These are phyloP conservation scores for Steatocranus sp. DNA, from an alignment of 2,797 vertebrate genomes.

Conservation along the genomic window DNA sequence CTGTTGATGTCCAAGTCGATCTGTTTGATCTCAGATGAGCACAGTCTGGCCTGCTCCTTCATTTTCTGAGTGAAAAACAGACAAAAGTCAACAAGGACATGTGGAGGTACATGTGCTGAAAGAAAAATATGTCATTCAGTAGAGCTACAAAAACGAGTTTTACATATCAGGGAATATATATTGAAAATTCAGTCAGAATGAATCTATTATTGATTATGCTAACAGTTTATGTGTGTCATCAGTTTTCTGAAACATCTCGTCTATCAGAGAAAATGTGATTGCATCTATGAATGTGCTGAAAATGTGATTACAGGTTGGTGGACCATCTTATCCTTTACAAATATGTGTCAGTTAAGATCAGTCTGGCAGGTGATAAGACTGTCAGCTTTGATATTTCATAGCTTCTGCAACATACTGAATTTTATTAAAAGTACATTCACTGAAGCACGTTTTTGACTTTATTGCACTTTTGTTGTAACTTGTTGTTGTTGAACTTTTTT, in stretches of 20 bases:
- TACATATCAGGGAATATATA: neutral
- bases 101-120: neutral
- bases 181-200: neutral
- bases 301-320: neutral
- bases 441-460: neutral
- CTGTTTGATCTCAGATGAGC: constrained; percentile 87
- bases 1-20: constrained; percentile 92
- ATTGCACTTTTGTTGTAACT: neutral
- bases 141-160: neutral
- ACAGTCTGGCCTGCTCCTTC: constrained; percentile 83
- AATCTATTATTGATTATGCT: neutral
- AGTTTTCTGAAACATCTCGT: neutral
- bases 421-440: neutral
- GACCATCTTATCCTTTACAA: neutral
- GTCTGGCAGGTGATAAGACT: neutral
- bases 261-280: neutral
- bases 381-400: neutral
- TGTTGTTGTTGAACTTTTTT: neutral
- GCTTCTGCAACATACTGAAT: neutral
- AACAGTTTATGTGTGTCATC: accelerated
- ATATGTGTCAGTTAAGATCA: neutral
- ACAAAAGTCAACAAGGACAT: neutral
- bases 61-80: constrained; percentile 69
- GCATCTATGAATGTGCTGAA: neutral
- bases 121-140: neutral